Percentiles rank a stretch among this genome's conserved stretches.
These are phyloP conservation scores for Pinna nobilis DNA, from an alignment of 1,140 invertebrate species.

Conservation along the genomic window DNA sequence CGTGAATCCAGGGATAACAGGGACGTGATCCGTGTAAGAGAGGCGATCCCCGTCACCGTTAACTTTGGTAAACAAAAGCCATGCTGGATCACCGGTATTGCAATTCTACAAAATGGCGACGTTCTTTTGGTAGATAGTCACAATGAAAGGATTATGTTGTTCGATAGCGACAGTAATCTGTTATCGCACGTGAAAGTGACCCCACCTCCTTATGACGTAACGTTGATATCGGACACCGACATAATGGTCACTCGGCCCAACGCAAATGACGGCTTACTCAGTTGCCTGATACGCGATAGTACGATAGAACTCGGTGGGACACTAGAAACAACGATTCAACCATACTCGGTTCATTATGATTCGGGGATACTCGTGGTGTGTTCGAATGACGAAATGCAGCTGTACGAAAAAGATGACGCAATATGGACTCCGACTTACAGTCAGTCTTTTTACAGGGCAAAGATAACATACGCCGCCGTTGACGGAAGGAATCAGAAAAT, in stretches of 20 bases:
- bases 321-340: constrained; percentile 19
- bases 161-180: neutral
- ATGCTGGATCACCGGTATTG: constrained; percentile 37
- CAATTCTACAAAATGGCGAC: constrained; percentile 12
- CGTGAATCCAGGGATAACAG: too few species aligned
- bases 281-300: neutral
- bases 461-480: constrained; percentile 32
- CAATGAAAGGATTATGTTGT: constrained; percentile 21
- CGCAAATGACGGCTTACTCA: neutral
- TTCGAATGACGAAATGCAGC: constrained; percentile 13
- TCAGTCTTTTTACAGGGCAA: constrained; percentile 22
- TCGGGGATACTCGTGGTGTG: constrained; percentile 22
- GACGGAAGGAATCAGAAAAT: constrained; percentile 15
- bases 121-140: constrained; percentile 27
- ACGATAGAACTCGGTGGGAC: constrained; percentile 5
- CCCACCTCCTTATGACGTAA: constrained; percentile 31
- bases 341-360: constrained; percentile 24
- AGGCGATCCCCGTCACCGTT: neutral
- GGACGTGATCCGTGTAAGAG: too few species aligned
- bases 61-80: neutral
- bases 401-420: constrained; percentile 26
- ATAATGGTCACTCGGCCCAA: constrained; percentile 4
- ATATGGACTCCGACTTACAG: constrained; percentile 15
- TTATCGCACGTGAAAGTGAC: constrained; percentile 19
- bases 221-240: neutral